Base-by-base conservation (phyloP, 2,113 vertebrate species). In the Microtus oregoni region DNA sequence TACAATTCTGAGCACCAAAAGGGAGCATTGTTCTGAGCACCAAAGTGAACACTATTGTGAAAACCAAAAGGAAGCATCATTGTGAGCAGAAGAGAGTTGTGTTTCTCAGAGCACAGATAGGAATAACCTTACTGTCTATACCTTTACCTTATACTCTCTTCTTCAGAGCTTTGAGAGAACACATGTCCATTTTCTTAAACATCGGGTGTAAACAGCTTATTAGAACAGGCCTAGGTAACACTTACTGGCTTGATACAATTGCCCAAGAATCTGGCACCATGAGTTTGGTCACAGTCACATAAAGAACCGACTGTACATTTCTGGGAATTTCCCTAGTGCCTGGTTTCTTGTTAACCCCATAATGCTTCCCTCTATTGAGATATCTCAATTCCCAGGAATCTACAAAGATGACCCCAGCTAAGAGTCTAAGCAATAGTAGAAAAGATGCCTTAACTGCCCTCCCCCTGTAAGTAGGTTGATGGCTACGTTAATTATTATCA, bases 41-140 rank as follows among this genome's bases (percentile, higher is more conserved):
- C 19, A 58, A 58, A 58, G 58, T 58, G 58, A 20, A 58, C 19
- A 58, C 19, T 20, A 58, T 58, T 87, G 38, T 44, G 32, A 41
- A 58, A 9, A 5, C 7, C 58, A 86, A 35, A 35, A 20, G 20
- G 24, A 77, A n/a, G 41, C 67, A 35, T 32, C 11, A 35, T 38
- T 68, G 14, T 12, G 44, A 14, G 4, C 15, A n/a, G 58, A 50
- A 1, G 2, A n/a, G 6, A 15, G 17, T 17, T 4, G n/a, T 77
- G 13, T n/a, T 5, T 55, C 22, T 28, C 30, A 2, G 20, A 47
- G 10, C 15, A 44, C 52, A 3, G 22, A 28, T 50, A 68, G 63
- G 38, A 12, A 77, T 7, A 0, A 1, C 13, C 12, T 1, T 28
- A 24, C 20, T 75, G 8, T 11, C 32, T 0, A 52, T 8, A 67